Base-by-base conservation (phyloP, 2,797 vertebrate species). In the Smutsia temminckii region DNA sequence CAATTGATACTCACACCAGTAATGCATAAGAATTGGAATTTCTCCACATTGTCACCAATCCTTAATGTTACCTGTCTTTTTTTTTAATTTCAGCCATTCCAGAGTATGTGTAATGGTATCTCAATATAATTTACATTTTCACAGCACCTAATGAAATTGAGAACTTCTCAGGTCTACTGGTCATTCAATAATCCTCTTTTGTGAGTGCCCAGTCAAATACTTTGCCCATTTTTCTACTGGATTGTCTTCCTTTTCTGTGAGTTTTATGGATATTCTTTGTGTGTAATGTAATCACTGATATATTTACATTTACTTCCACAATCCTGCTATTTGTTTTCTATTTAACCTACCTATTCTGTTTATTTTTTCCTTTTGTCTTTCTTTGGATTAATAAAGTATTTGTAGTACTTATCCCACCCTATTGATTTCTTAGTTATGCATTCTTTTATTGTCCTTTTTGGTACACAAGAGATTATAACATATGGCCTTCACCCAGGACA, bases 401-500 rank as follows among this genome's bases (percentile, higher is more conserved):
- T 46, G 46, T 46, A 46, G 66, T 74, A n/a, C 20, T 72, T n/a
- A 80, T 66, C 17, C 4, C 12, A n/a, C 1, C 16, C 29, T 90
- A 64, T 74, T 89, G 86, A 57, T 78, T 85, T 89, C 4, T 63
- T 64, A 61, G 42, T 51, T 66, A 64, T 71, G 3, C 5, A 66
- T 59, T 79, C 29, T 85, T 75, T 84, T 68, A 55, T 94, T 93
- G 53, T 14, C 20, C 2, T 96, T 83, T 86, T 71, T 83, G 46
- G 10, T 90, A 91, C 74, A 29, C 51, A 75, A 80, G 61, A 91
- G n/a, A 71, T 46, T 95, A 4, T 1, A 17, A n/a, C 46, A 71
- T 34, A 42, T 2, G 81, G 63, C 46, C 12, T 89, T 86, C 12
- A 83, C 8, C 25, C 71, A 20, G 46, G 18, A 46, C 8, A 77